Conservation (phyloP, 1,140 invertebrate genomes). For the Bombus pascuorum region DNA sequence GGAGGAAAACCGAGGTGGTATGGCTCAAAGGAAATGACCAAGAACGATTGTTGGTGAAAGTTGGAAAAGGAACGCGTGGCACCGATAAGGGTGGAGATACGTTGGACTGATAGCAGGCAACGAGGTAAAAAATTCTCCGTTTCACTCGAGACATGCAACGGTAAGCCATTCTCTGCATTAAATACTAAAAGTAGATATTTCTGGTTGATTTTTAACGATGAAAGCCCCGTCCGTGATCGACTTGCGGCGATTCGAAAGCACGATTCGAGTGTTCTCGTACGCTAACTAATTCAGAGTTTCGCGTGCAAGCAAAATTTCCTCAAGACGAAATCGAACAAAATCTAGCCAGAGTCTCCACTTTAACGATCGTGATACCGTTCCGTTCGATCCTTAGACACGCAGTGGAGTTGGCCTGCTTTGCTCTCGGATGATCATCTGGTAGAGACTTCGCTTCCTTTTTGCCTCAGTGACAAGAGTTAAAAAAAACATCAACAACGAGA, state of each 20-base stretch:
- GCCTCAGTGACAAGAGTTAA: background rate
- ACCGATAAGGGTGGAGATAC: background rate
- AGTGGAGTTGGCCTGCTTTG: background rate
- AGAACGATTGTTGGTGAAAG: background rate
- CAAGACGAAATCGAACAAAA: background rate
- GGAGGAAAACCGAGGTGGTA: background rate
- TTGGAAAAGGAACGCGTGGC: background rate
- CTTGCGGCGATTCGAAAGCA: background rate
- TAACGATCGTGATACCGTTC: constrained; percentile 1
- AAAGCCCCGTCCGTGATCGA: background rate
- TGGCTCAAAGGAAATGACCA: background rate
- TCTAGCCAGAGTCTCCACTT: background rate
- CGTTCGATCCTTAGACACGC: background rate
- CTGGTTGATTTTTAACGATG: constrained; percentile 11
- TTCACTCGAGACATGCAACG: background rate
- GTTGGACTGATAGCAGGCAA: background rate
- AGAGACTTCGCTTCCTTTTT: too few relatives aligned
- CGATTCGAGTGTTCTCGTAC: background rate
- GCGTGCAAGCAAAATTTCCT: background rate
- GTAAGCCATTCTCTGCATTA: background rate
- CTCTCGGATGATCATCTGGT: too few relatives aligned
- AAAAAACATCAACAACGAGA: background rate
- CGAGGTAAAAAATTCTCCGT: background rate
- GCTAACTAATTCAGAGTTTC: constrained; percentile 26
- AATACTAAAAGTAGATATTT: constrained; percentile 11